Evolutionary conservation across 2,797 vertebrate species (phyloP).

Genomic region (Syndactyla subalaris): DNA sequence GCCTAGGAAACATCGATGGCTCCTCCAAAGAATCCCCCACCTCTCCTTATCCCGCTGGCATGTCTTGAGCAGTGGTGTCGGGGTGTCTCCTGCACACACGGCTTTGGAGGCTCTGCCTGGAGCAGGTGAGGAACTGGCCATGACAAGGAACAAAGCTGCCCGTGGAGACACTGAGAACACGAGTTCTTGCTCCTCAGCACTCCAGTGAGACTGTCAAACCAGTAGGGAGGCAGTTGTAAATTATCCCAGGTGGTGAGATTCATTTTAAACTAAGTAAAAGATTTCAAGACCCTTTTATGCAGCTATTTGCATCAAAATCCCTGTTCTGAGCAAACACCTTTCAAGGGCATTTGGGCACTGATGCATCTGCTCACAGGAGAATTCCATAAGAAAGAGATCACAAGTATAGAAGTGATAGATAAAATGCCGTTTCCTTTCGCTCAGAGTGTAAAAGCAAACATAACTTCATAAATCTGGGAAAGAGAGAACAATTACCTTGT

Average conservation of each 20-base stretch:
- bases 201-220: not conserved
- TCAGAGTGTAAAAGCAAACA: not conserved
- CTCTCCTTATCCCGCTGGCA: not conserved
- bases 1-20: constrained; percentile 58
- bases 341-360: not conserved
- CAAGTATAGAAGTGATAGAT: not conserved
- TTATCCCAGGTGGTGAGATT: not conserved
- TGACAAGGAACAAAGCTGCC: not conserved
- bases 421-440: not conserved
- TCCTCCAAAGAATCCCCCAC: constrained; percentile 46
- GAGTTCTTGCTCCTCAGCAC: not conserved
- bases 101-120: not conserved
- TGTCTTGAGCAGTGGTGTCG: not conserved
- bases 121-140: not conserved
- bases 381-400: not conserved
- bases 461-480: not conserved
- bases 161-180: not conserved
- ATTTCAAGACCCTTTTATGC: not conserved
- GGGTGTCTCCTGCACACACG: not conserved
- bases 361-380: not conserved
- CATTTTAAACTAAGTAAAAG: not conserved
- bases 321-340: not conserved
- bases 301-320: not conserved
- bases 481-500: not conserved
- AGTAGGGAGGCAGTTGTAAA: not conserved